phyloP scores from a whole-genome alignment of 2,888 invertebrate genomes.

The Nephrotoma appendiculata region DNA sequence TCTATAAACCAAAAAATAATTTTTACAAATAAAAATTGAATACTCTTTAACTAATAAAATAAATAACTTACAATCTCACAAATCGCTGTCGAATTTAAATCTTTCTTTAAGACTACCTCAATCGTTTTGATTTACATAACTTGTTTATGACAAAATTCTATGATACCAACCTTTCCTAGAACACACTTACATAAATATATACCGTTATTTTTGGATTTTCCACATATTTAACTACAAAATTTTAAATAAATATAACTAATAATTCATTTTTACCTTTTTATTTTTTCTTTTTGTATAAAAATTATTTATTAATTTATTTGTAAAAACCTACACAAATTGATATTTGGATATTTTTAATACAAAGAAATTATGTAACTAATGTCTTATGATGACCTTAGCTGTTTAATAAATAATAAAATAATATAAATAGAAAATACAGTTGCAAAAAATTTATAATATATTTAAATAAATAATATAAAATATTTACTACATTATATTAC shows the following conservation, averaged over 20 bases:
- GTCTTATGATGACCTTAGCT: conserved; percentile 32
- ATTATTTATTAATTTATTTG: not conserved
- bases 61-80: not conserved
- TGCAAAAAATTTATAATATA: not conserved
- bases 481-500: not conserved
- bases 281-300: conserved; percentile 13
- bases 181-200: not conserved
- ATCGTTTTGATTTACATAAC: not conserved
- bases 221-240: conserved; percentile 7
- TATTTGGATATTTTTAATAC: not conserved
- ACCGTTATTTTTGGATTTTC: conserved; percentile 10
- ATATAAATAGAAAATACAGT: not conserved
- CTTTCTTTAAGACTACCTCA: not conserved
- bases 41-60: not conserved
- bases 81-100: not conserved
- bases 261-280: conserved; percentile 13
- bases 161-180: not conserved
- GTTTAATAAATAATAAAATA: conserved; percentile 16
- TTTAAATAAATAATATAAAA: not conserved
- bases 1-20: not conserved
- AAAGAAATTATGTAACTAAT: conserved; percentile 26
- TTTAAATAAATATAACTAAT: conserved; percentile 6
- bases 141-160: not conserved
- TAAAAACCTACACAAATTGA: conserved; percentile 6
- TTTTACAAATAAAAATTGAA: not conserved